Evolutionary conservation across 1,140 invertebrate species (phyloP), one percentile per base, ranked within the genome.

Genomic region (Whitmania pigra): DNA sequence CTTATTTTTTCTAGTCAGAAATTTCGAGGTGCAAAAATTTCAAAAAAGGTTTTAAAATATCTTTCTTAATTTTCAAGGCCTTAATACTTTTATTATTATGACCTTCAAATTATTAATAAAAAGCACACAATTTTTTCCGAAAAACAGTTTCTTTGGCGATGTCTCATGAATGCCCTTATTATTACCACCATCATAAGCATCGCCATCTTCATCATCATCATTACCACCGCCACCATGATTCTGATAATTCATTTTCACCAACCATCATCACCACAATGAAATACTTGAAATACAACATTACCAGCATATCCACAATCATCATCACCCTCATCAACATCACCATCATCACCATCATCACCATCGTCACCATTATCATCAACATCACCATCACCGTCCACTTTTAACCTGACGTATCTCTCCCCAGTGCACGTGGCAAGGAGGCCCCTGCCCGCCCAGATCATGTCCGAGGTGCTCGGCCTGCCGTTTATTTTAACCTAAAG

Each of bases 401-500:
- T 55, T 74, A 75, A 82, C 80, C 81, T 80, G 53, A 83, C 71
- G 22, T 82, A 77, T 72, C 76, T 79, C 80, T 85, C 81, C 67
- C 83, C 84, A 36, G 83, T 89, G 60, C 89, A 85, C 67, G 91
- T 87, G 7, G 90, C 90, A 53, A 93, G 78, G 22, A 83, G 74
- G 18, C 80, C 79, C 76, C 86, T 87, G 18, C 88, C 87, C 54
- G 88, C 87, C 90, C 90, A 94, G 68, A 86, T 86, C 36, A 90
- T 83, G 53, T 83, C 82, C 18, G 87, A 84, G n/a, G 86, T 83
- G 36, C 87, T 86, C 43, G 84, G 84, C 74, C 86, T 85, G 13
- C 89, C 88, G 82, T 87, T 91, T 69, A 93, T 79, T 84, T 93
- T 93, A 15, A 89, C 87, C 87, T 88, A 72, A 76, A 75, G 40